Conservation (phyloP, 2,888 invertebrate species). For the Archips xylosteana region DNA sequence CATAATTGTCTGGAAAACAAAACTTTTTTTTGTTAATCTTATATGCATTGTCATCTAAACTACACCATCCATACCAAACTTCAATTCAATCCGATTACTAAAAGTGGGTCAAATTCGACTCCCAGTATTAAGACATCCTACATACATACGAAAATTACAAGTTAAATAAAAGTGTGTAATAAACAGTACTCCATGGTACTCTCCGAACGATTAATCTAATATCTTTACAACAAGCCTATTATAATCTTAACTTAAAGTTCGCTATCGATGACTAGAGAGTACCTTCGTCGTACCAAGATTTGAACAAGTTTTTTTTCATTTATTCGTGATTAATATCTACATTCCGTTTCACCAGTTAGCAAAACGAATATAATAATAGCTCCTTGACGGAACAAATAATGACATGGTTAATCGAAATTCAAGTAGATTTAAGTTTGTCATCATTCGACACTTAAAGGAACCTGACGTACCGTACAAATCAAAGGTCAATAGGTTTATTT, state of each 20-base stretch:
- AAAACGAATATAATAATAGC: constrained; percentile 5
- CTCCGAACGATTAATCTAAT: neutral
- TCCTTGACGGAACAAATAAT: constrained; percentile 22
- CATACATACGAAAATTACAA: no score
- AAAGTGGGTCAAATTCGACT: no score
- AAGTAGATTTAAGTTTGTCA: constrained; percentile 21
- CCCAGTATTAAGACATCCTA: no score
- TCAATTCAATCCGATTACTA: no score
- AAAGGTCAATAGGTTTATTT: constrained; percentile 35
- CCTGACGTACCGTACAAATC: constrained; percentile 18
- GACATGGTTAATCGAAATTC: constrained; percentile 14
- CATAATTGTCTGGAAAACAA: no score
- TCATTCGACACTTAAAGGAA: constrained; percentile 30
- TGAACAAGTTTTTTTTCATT: neutral
- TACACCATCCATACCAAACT: no score
- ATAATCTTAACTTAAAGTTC: neutral
- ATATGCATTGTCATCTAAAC: no score
- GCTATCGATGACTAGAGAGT: neutral
- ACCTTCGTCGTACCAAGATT: neutral
- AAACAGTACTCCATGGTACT: no score
- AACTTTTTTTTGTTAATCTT: no score
- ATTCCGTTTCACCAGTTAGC: neutral
- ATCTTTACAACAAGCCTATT: neutral
- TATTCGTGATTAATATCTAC: neutral
- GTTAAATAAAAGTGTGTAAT: no score